Percentiles rank a stretch among this genome's conserved stretches.
Evolutionary conservation across 1,140 invertebrate species (phyloP).

Genomic region (Plutomurus gul): DNA sequence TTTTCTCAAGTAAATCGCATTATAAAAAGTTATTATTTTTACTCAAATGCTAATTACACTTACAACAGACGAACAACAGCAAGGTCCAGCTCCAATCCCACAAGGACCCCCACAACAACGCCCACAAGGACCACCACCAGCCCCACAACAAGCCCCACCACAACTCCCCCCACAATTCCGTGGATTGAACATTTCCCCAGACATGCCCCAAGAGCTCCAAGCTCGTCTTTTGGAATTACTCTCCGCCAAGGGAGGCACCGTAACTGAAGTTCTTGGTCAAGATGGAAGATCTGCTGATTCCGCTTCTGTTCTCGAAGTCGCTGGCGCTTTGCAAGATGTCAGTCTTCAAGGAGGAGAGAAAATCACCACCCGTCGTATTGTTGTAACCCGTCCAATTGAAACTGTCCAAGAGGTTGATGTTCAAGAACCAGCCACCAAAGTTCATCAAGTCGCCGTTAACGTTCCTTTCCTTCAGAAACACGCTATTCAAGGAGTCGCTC

Average conservation of each 20-base stretch:
- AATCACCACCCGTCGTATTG: conserved; percentile 66
- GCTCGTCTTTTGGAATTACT: conserved; percentile 61
- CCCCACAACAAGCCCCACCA: conserved; percentile 42
- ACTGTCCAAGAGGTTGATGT: conserved; percentile 66
- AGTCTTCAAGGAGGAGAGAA: conserved; percentile 60
- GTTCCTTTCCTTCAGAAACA: conserved; percentile 62
- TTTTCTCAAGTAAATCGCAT: no score
- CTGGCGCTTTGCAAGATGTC: conserved; percentile 50
- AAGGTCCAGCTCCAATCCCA: conserved; percentile 14
- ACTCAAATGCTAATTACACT: conserved; percentile 17
- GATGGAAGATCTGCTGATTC: conserved; percentile 50
- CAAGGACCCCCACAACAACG: conserved; percentile 20
- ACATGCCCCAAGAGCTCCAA: conserved; percentile 61
- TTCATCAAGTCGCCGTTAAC: conserved; percentile 58
- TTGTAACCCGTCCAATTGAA: conserved; percentile 67
- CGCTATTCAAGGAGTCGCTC: conserved; percentile 48
- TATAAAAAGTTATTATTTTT: background rate
- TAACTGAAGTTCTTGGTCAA: conserved; percentile 52
- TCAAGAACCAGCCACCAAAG: conserved; percentile 65
- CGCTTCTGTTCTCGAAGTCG: conserved; percentile 53
- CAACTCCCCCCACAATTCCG: conserved; percentile 45
- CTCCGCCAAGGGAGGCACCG: conserved; percentile 58
- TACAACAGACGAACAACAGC: conserved; percentile 5
- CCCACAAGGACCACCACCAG: conserved; percentile 46
- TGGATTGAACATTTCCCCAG: conserved; percentile 56